Percentiles rank a stretch among this genome's conserved stretches.
Evolutionary conservation across 92 coral and sea anemone genomes (phyloP).

Genomic region (Paragorgia papillata): DNA sequence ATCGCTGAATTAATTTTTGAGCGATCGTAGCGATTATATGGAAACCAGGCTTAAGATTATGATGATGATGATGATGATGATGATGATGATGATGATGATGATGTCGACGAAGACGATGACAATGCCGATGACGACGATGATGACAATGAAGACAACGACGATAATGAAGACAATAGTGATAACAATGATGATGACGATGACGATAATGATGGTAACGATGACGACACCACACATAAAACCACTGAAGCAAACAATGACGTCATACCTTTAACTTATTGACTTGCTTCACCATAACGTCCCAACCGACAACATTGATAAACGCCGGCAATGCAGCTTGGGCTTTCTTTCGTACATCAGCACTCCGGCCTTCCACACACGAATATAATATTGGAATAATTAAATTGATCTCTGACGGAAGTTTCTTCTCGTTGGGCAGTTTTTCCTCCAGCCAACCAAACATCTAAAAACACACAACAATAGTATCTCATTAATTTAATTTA

Average conservation of each 20-base stretch:
- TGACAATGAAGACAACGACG: too few species aligned
- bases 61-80: too few species aligned
- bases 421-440: conserved; percentile 73
- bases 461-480: conserved; percentile 32
- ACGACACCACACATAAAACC: neutral
- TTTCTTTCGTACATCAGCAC: conserved; percentile 93
- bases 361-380: conserved; percentile 92
- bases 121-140: too few species aligned
- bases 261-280: conserved; percentile 90
- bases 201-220: too few species aligned
- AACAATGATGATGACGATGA: too few species aligned
- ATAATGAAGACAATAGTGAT: too few species aligned
- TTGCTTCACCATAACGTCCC: conserved; percentile 91
- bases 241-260: conserved; percentile 1
- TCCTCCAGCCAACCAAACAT: conserved; percentile 97
- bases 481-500: neutral
- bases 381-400: conserved; percentile 77
- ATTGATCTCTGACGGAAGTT: conserved; percentile 69
- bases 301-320: conserved; percentile 88
- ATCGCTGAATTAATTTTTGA: too few species aligned
- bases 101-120: too few species aligned
- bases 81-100: too few species aligned
- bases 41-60: too few species aligned
- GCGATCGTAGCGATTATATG: too few species aligned
- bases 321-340: conserved; percentile 90